These are phyloP conservation scores for Parazoanthus swiftii DNA, from an alignment of 92 coral and sea anemone genomes.

Conservation along the genomic window DNA sequence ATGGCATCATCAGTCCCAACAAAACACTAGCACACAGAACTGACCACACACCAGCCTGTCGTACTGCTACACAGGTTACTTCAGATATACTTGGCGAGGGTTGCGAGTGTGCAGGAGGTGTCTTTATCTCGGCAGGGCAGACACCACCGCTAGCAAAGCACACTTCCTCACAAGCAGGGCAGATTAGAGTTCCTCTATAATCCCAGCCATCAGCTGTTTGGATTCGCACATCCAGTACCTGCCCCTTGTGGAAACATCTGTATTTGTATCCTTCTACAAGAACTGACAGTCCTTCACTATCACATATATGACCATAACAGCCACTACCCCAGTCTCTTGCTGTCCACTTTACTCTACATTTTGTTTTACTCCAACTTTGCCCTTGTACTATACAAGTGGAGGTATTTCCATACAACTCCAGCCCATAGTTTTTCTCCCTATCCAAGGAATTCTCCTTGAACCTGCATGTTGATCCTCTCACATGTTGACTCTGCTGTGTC, in stretches of 20 bases:
- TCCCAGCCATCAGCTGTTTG: conserved; percentile 56
- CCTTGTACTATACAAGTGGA: conserved; percentile 82
- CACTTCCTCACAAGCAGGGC: conserved; percentile 81
- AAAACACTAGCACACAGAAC: neutral
- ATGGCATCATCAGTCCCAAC: neutral
- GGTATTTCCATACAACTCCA: conserved; percentile 67
- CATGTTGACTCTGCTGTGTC: conserved; percentile 62
- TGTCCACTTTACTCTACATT: conserved; percentile 67
- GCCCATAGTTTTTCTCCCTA: conserved; percentile 61
- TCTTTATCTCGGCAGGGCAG: conserved; percentile 65
- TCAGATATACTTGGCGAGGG: conserved; percentile 51
- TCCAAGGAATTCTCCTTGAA: conserved; percentile 51
- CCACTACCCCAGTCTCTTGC: conserved; percentile 95
- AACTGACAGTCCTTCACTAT: conserved; percentile 66
- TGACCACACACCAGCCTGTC: neutral
- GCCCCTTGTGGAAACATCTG: conserved; percentile 75
- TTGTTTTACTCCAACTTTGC: conserved; percentile 62
- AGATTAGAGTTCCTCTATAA: conserved; percentile 69
- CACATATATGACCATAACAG: conserved; percentile 74
- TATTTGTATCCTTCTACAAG: conserved; percentile 67
- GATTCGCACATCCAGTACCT: conserved; percentile 55
- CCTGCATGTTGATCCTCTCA: conserved; percentile 80
- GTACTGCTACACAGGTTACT: conserved; percentile 39
- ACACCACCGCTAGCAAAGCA: conserved; percentile 51
- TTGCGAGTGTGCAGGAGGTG: conserved; percentile 59